These are phyloP conservation scores for Nomada lathburiana DNA, from an alignment of 2,888 invertebrate genomes.

Conservation along the genomic window DNA sequence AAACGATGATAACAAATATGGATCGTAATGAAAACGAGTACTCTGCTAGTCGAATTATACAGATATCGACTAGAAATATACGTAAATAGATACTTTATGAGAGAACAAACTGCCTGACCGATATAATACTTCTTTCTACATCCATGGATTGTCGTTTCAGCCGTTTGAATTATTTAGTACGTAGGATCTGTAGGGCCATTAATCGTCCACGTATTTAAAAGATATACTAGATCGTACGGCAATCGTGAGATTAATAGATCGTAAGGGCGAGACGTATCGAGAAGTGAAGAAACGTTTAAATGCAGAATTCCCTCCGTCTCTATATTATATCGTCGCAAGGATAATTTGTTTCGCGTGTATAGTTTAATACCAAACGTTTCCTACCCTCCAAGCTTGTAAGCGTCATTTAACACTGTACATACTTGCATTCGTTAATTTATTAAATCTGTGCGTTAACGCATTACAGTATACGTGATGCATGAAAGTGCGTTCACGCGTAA, in stretches of 20 bases:
- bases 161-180: slow-evolving; percentile 36
- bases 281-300: neutral
- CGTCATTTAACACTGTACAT: slow-evolving; percentile 29
- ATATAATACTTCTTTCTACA: slow-evolving; percentile 43
- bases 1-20: neutral
- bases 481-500: too few species aligned
- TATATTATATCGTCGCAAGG: neutral
- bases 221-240: slow-evolving; percentile 30
- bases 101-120: slow-evolving; percentile 60
- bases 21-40: neutral
- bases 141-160: slow-evolving; percentile 20
- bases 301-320: neutral
- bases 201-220: slow-evolving; percentile 23
- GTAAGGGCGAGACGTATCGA: slow-evolving; percentile 35
- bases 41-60: neutral
- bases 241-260: slow-evolving; percentile 36
- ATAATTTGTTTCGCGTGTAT: too few species aligned
- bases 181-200: slow-evolving; percentile 50
- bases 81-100: neutral
- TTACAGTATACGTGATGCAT: too few species aligned
- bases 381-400: neutral
- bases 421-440: too few species aligned
- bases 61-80: neutral
- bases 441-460: too few species aligned
- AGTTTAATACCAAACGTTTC: too few species aligned